Evolutionary conservation across 2,797 vertebrate species (phyloP).

Genomic region (Poeciliopsis turneri): DNA sequence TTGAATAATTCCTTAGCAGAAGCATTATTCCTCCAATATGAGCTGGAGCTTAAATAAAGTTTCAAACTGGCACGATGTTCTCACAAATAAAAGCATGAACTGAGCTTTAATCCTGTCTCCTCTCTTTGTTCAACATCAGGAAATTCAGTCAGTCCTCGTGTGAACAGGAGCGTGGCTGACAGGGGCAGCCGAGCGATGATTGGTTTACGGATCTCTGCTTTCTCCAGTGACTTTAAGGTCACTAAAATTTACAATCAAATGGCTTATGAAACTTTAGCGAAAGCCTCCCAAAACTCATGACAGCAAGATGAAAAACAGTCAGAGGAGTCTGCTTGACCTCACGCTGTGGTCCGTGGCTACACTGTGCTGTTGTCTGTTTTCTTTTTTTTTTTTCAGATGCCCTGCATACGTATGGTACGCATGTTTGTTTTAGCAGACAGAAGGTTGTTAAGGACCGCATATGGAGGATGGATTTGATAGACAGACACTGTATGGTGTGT

Average conservation of each 20-base stretch:
- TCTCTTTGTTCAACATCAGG: slow-evolving; percentile 77
- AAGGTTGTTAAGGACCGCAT: slow-evolving; percentile 80
- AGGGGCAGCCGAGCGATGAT: slow-evolving; percentile 89
- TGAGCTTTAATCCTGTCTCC: slow-evolving; percentile 61
- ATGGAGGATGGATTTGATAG: slow-evolving; percentile 79
- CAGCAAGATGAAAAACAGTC: slow-evolving; percentile 83
- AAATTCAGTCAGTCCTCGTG: slow-evolving; percentile 75
- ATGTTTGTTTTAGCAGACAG: slow-evolving; percentile 70
- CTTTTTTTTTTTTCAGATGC: slow-evolving; percentile 27
- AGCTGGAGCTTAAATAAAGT: slow-evolving; percentile 42
- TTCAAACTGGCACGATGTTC: slow-evolving; percentile 43
- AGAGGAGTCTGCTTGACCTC: slow-evolving; percentile 88
- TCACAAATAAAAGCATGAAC: slow-evolving; percentile 48
- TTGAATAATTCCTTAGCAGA: slow-evolving; percentile 39
- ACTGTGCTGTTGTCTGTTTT: slow-evolving; percentile 59
- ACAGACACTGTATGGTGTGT: slow-evolving; percentile 72
- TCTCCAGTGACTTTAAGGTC: slow-evolving; percentile 93
- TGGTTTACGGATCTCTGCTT: slow-evolving; percentile 92
- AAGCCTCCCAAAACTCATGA: slow-evolving; percentile 88
- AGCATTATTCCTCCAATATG: slow-evolving; percentile 17
- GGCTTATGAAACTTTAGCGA: slow-evolving; percentile 88
- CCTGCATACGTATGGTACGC: slow-evolving; percentile 58
- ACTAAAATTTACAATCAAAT: slow-evolving; percentile 92
- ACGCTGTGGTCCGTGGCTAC: slow-evolving; percentile 66
- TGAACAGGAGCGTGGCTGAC: slow-evolving; percentile 89